These are phyloP conservation scores for Pseudotriccus pelzelni DNA, from an alignment of 2,797 vertebrate species.

Conservation along the genomic window DNA sequence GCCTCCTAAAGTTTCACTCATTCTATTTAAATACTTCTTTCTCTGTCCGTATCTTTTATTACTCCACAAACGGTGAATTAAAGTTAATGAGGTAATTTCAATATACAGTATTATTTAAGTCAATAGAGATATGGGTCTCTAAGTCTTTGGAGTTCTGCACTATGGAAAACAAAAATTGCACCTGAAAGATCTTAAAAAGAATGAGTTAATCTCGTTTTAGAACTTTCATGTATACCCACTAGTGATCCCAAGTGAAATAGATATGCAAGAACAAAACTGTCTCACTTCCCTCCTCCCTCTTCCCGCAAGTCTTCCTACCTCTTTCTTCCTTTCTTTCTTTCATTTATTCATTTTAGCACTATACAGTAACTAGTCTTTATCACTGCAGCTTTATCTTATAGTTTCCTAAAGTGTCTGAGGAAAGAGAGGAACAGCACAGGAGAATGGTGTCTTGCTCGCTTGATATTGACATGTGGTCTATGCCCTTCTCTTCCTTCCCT, in stretches of 20 bases:
- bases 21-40: background rate
- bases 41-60: background rate
- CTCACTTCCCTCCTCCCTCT: background rate
- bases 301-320: rapidly evolving
- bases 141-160: background rate
- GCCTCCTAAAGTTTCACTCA: background rate
- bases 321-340: background rate
- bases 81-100: background rate
- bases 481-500: background rate
- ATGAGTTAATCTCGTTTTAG: background rate
- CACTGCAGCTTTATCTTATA: background rate
- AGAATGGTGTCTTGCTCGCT: background rate
- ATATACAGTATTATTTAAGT: background rate
- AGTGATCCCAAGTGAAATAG: background rate
- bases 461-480: background rate
- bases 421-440: background rate
- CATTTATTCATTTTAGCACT: background rate
- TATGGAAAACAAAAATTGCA: background rate
- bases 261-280: background rate
- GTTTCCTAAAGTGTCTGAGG: background rate
- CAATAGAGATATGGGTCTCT: background rate
- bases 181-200: background rate
- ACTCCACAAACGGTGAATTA: background rate
- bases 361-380: background rate
- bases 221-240: rapidly evolving